Conservation (phyloP, 2,113 vertebrate species). For the Sylvilagus bachmani region DNA sequence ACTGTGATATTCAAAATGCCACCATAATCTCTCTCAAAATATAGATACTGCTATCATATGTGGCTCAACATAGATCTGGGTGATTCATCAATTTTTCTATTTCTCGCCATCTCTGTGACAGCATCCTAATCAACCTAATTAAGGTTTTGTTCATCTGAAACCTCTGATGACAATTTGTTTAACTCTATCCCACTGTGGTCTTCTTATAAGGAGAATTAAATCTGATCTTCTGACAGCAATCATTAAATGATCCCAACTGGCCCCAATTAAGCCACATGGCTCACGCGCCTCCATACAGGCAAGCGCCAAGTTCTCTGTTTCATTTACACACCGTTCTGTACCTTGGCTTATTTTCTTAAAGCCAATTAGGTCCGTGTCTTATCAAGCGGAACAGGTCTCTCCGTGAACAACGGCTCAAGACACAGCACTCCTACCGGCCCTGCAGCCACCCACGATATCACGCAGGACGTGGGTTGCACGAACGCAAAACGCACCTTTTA, state of each 20-base stretch:
- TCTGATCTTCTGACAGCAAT: constrained; percentile 99
- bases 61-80: constrained; percentile 86
- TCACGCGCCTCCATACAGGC: constrained; percentile 92
- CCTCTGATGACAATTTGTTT: constrained; percentile 99
- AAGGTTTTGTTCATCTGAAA: constrained; percentile 99
- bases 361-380: constrained; percentile 84
- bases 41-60: constrained; percentile 80
- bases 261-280: constrained; percentile 97
- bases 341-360: constrained; percentile 87
- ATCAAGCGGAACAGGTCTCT: constrained; percentile 78
- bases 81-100: constrained; percentile 91
- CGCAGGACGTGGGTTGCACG: background rate
- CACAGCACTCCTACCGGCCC: constrained; percentile 50
- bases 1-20: constrained; percentile 25
- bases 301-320: constrained; percentile 85
- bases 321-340: constrained; percentile 85
- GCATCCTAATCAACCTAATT: constrained; percentile 99
- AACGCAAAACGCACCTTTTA: background rate
- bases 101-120: constrained; percentile 92
- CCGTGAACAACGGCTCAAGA: constrained; percentile 70
- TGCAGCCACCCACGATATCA: background rate
- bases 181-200: constrained; percentile 97
- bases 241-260: constrained; percentile 99
- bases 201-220: constrained; percentile 99
- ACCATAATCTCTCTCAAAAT: constrained; percentile 67